Percentiles rank a stretch among this genome's conserved stretches.
These are phyloP conservation scores for Onthophagus sagittarius DNA, from an alignment of 2,888 invertebrate genomes.

Conservation along the genomic window DNA sequence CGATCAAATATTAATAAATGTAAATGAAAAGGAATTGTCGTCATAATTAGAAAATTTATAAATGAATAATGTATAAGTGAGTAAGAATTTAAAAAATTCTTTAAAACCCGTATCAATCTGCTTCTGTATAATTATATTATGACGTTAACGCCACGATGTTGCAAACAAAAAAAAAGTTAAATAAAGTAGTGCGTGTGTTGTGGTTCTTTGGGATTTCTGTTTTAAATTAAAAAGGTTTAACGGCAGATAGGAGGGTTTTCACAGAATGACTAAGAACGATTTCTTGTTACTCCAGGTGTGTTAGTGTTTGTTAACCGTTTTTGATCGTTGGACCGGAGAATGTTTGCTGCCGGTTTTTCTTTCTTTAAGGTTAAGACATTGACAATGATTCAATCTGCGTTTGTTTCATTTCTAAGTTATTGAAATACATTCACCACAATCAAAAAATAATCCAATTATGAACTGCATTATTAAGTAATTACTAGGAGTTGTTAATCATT, in stretches of 20 bases:
- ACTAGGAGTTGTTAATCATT: background rate
- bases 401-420: no score
- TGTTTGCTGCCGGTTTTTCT: background rate
- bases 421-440: no score
- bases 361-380: background rate
- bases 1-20: no score
- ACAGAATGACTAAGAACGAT: background rate
- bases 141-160: no score
- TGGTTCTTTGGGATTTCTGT: background rate
- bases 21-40: no score
- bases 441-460: background rate
- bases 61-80: no score
- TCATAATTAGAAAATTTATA: no score
- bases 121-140: no score
- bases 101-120: no score
- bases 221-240: background rate
- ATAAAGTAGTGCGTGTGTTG: background rate
- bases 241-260: background rate
- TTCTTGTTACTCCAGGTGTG: background rate
- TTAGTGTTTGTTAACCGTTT: background rate
- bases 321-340: background rate
- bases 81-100: no score
- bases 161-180: no score
- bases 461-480: background rate
- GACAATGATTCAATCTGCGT: background rate